Evolutionary conservation across 2,113 vertebrate genomes (phyloP).

Genomic region (Phaethornis superciliosus): DNA sequence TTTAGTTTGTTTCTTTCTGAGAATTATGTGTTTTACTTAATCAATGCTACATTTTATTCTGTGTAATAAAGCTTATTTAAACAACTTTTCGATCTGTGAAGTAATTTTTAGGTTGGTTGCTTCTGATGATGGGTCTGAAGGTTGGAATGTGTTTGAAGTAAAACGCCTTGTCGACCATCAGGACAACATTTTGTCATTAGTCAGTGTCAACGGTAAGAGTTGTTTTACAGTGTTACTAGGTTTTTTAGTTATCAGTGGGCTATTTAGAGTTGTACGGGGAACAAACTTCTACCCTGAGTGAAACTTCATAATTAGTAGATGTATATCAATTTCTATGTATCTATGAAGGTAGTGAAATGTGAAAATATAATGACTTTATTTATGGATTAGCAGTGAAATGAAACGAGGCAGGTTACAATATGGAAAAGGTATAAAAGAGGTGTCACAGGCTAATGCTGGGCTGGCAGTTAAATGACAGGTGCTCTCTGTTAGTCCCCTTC

Average conservation of each 20-base stretch:
- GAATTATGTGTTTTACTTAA: slow-evolving; percentile 9
- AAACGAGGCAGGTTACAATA: not conserved
- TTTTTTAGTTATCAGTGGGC: not conserved
- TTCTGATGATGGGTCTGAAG: slow-evolving; percentile 66
- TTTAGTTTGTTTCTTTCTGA: not conserved
- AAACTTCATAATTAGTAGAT: not conserved
- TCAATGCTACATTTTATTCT: not conserved
- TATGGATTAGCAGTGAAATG: not conserved
- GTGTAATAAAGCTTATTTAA: not conserved
- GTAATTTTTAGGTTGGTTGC: slow-evolving; percentile 88
- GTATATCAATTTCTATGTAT: not conserved
- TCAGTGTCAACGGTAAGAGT: slow-evolving; percentile 84
- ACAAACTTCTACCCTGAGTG: not conserved
- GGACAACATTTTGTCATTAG: slow-evolving; percentile 89
- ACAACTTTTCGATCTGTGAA: slow-evolving; percentile 57
- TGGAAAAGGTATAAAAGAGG: not conserved
- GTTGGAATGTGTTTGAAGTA: slow-evolving; percentile 79
- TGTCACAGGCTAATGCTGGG: too few species aligned
- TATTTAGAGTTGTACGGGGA: not conserved
- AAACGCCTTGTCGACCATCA: slow-evolving; percentile 86
- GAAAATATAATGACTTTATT: not conserved
- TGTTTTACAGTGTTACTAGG: not conserved
- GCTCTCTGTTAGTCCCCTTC: too few species aligned
- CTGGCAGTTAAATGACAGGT: too few species aligned
- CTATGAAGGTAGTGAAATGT: not conserved